Conservation (phyloP, 2,797 vertebrate species). For the Sebastes diploproa region DNA sequence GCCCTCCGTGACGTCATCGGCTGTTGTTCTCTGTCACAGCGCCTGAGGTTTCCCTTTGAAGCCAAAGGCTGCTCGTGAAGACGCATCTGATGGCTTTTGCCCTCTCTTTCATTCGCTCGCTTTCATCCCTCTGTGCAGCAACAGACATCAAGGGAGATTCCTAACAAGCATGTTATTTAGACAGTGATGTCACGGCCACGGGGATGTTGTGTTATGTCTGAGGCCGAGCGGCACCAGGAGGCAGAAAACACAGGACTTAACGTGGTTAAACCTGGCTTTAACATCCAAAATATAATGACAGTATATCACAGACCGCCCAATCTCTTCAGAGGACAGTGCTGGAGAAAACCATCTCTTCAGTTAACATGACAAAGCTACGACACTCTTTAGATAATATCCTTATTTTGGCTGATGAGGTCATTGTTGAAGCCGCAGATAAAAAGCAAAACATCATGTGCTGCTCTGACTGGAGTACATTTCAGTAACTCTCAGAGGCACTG, state of each 20-base stretch:
- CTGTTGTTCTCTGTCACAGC: conserved; percentile 61
- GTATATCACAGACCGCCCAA: conserved; percentile 32
- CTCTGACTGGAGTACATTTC: conserved; percentile 30
- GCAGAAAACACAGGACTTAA: conserved; percentile 59
- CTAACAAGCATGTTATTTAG: conserved; percentile 80
- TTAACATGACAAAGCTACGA: conserved; percentile 10
- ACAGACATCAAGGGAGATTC: conserved; percentile 79
- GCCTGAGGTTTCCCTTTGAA: conserved; percentile 77
- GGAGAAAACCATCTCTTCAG: not conserved
- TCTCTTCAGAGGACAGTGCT: not conserved
- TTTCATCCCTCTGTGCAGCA: conserved; percentile 69
- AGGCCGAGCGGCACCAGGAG: conserved; percentile 52
- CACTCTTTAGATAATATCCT: conserved; percentile 21
- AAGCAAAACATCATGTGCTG: conserved; percentile 6
- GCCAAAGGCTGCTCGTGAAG: conserved; percentile 65
- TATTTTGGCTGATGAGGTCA: conserved; percentile 46
- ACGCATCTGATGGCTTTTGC: conserved; percentile 72
- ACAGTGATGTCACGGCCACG: conserved; percentile 72
- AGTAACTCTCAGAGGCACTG: conserved; percentile 35
- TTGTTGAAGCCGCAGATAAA: conserved; percentile 23
- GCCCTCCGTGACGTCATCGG: conserved; percentile 61
- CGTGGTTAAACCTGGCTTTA: conserved; percentile 56
- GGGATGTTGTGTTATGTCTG: conserved; percentile 78
- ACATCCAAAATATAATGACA: conserved; percentile 65
- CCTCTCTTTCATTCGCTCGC: conserved; percentile 67